Conservation (phyloP, 2,797 vertebrate species). For the Eulemur albifrons region DNA sequence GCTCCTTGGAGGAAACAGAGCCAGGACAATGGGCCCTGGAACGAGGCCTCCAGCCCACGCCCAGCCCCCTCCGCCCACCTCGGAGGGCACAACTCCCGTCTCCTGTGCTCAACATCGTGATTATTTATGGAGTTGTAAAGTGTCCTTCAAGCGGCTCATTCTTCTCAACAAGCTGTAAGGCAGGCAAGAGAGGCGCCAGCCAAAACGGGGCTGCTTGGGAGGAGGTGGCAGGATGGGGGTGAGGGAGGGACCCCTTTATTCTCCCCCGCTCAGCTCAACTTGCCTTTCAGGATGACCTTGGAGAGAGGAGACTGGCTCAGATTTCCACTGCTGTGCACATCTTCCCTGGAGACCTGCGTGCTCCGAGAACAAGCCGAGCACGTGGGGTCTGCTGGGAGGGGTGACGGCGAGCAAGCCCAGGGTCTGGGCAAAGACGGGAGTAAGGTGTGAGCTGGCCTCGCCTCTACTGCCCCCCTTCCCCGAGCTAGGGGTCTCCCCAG, state of each 20-base stretch:
- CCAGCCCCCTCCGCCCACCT: neutral
- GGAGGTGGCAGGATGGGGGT: neutral
- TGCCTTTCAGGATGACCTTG: conserved; percentile 58
- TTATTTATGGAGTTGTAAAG: conserved; percentile 56
- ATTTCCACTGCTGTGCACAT: neutral
- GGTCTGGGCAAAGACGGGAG: neutral
- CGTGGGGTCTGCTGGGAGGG: neutral
- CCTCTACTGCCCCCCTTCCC: neutral
- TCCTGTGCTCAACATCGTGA: neutral
- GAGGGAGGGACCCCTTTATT: neutral
- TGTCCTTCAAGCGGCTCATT: conserved; percentile 46
- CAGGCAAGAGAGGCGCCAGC: neutral
- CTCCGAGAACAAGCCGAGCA: neutral
- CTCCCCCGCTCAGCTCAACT: neutral
- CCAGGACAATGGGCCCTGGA: neutral
- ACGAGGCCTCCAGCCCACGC: neutral
- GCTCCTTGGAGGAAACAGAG: neutral
- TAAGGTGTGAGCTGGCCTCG: rapidly evolving
- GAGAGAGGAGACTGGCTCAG: neutral
- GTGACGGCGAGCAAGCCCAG: neutral
- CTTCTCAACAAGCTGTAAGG: conserved; percentile 39
- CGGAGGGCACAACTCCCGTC: neutral
- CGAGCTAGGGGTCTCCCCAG: neutral
- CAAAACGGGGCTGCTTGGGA: neutral
- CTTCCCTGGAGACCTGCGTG: neutral